Conservation (phyloP, 2,797 vertebrate species). For the Serranus cabrilla region DNA sequence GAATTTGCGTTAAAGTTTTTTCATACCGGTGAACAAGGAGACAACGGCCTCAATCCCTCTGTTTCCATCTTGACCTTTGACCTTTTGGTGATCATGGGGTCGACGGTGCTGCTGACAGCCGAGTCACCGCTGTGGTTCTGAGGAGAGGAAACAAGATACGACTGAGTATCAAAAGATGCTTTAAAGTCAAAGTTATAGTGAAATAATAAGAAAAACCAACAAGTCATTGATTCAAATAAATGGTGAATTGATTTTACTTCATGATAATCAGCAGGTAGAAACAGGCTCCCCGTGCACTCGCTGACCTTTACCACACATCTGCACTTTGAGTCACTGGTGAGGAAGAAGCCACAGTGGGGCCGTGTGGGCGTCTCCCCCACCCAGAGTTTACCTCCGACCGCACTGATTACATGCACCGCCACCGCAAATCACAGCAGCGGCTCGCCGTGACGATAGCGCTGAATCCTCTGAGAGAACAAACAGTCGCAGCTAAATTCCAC, state of each 20-base stretch:
- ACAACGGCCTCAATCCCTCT: slow-evolving; percentile 81
- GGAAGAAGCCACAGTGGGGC: not conserved
- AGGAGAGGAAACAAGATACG: not conserved
- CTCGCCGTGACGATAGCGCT: not conserved
- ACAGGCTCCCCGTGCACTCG: not conserved
- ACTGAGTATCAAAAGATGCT: no score
- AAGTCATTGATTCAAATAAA: no score
- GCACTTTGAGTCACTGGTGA: not conserved
- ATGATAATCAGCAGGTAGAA: not conserved
- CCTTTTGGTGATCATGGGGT: slow-evolving; percentile 90
- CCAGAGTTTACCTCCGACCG: slow-evolving; percentile 19
- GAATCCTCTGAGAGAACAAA: slow-evolving; percentile 31
- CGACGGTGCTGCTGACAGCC: slow-evolving; percentile 92
- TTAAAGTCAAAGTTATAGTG: no score
- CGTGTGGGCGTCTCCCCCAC: slow-evolving; percentile 6
- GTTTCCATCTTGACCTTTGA: slow-evolving; percentile 94
- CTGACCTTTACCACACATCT: not conserved
- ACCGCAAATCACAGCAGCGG: slow-evolving; percentile 33
- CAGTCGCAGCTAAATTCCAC: slow-evolving; percentile 12
- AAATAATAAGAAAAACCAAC: no score
- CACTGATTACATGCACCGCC: not conserved
- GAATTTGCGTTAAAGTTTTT: no score
- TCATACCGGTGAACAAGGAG: slow-evolving; percentile 80
- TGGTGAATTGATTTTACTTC: not conserved
- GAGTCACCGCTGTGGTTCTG: slow-evolving; percentile 87